These are phyloP conservation scores for Patella pellucida DNA, from an alignment of 2,888 invertebrate genomes.

Conservation along the genomic window DNA sequence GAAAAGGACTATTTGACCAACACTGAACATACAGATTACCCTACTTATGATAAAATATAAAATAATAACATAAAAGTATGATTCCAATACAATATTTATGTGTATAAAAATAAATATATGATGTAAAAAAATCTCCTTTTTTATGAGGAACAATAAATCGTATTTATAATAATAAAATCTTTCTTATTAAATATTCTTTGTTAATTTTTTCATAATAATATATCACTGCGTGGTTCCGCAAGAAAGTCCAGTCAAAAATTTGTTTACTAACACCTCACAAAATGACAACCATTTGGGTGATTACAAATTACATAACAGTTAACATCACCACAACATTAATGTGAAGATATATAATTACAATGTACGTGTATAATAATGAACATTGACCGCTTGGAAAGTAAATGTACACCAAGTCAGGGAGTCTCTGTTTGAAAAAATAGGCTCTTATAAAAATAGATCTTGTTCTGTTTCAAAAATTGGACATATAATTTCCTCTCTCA, in stretches of 20 bases:
- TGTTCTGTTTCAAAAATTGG: constrained; percentile 25
- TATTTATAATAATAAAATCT: too few species aligned
- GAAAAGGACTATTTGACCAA: too few species aligned
- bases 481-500: constrained; percentile 18
- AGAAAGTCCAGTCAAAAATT: too few species aligned
- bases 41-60: too few species aligned
- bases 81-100: constrained; percentile 2
- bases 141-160: too few species aligned
- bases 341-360: constrained; percentile 2
- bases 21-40: too few species aligned
- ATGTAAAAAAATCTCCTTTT: too few species aligned
- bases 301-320: background rate
- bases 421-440: constrained; percentile 26
- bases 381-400: constrained; percentile 2
- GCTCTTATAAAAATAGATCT: constrained; percentile 30
- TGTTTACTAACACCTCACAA: too few species aligned
- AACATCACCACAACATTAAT: constrained; percentile 9
- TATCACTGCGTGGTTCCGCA: too few species aligned
- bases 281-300: background rate
- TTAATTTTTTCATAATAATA: too few species aligned
- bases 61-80: background rate
- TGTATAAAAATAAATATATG: constrained; percentile 10
- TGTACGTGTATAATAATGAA: constrained; percentile 11
- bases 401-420: constrained; percentile 5
- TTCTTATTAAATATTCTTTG: too few species aligned